Conservation (phyloP, 2,888 invertebrate species). For the Drosophila prolongata region DNA sequence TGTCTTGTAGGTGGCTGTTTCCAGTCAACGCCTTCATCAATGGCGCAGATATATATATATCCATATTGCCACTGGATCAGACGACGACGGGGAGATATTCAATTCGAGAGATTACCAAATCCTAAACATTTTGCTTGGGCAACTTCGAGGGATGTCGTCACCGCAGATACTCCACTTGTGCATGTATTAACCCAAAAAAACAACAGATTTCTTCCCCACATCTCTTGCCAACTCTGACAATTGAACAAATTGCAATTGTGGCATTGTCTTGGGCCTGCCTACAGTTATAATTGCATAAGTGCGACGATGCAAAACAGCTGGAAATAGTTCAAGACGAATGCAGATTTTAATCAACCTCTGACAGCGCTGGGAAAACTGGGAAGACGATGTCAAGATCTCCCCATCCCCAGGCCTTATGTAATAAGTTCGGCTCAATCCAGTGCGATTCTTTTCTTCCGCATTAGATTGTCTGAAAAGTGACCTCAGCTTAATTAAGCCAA, state of each 20-base stretch:
- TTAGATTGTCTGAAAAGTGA: conserved; percentile 21
- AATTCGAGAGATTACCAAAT: conserved; percentile 37
- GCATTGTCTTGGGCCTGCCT: conserved; percentile 46
- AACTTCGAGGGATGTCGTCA: conserved; percentile 43
- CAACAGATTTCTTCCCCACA: conserved; percentile 34
- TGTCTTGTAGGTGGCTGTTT: conserved; percentile 34
- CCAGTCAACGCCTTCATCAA: conserved; percentile 38
- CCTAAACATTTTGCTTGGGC: conserved; percentile 39
- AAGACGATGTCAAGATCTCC: conserved; percentile 29
- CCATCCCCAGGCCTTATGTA: not conserved
- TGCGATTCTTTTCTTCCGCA: conserved; percentile 32
- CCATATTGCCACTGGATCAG: not conserved
- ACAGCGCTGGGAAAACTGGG: conserved; percentile 30
- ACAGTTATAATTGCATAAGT: conserved; percentile 76
- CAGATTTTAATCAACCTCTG: conserved; percentile 31
- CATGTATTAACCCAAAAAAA: conserved; percentile 38
- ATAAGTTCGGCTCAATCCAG: conserved; percentile 11
- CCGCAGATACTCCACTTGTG: conserved; percentile 43
- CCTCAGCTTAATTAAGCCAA: conserved; percentile 37
- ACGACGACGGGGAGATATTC: conserved; percentile 17
- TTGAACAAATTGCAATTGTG: conserved; percentile 46
- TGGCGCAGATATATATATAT: conserved; percentile 1
- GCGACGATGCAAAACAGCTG: conserved; percentile 51
- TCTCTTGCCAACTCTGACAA: conserved; percentile 28
- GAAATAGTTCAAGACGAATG: conserved; percentile 2